A percentile compares a stretch with the other conserved stretches of the same genome.
These are phyloP conservation scores for Caenorhabditis macrosperma DNA, from an alignment of 2,888 invertebrate species.

Conservation along the genomic window DNA sequence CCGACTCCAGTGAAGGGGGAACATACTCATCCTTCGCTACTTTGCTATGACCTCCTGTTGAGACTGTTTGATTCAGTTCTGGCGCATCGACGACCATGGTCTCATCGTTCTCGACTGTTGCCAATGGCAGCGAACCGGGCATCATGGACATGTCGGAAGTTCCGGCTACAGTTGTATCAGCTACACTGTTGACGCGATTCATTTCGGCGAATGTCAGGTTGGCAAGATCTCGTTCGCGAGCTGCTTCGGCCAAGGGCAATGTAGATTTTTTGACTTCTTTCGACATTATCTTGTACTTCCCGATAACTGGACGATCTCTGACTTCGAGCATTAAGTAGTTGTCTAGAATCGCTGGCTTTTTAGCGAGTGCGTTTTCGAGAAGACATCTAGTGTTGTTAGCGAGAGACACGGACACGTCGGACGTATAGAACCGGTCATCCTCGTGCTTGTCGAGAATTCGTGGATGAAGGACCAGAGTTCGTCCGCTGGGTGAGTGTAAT, in stretches of 20 bases:
- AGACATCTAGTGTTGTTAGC: conserved; percentile 27
- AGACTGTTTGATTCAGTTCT: not conserved
- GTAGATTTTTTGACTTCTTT: conserved; percentile 30
- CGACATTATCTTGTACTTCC: conserved; percentile 34
- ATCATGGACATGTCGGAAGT: conserved; percentile 42
- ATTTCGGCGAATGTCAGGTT: conserved; percentile 23
- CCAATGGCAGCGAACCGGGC: conserved; percentile 12
- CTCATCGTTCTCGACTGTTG: not conserved
- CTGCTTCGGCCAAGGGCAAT: conserved; percentile 9
- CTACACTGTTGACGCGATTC: not conserved
- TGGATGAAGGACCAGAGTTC: conserved; percentile 40
- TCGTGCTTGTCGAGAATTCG: conserved; percentile 23
- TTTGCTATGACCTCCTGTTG: not conserved
- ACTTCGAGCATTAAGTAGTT: conserved; percentile 55
- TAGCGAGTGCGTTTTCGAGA: conserved; percentile 20
- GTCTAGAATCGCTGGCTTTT: conserved; percentile 19
- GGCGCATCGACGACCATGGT: conserved; percentile 1
- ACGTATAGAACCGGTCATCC: not conserved
- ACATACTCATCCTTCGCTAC: conserved; percentile 20
- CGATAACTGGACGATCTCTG: conserved; percentile 42
- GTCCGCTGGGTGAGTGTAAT: conserved; percentile 35
- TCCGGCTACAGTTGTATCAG: conserved; percentile 18
- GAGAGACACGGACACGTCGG: conserved; percentile 13
- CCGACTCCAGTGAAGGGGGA: not conserved
- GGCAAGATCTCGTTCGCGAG: conserved; percentile 31